phyloP scores from a whole-genome alignment of 2,888 invertebrate genomes.

The Leistus spinibarbis region DNA sequence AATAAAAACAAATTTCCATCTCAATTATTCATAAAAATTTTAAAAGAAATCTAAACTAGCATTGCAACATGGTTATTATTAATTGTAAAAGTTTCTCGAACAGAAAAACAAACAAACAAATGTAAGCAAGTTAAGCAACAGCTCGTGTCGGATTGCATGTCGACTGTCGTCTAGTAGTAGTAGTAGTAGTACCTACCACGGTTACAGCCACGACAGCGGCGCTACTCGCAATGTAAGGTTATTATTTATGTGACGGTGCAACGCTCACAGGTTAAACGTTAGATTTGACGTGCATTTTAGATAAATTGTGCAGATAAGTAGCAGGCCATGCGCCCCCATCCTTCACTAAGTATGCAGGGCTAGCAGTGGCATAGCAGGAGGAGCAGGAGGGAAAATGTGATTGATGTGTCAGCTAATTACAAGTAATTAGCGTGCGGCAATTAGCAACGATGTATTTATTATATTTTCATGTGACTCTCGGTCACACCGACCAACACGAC shows the following conservation, averaged over 20 bases:
- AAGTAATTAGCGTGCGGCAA: constrained; percentile 29
- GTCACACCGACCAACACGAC: background rate
- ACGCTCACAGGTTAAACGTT: constrained; percentile 26
- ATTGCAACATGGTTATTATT: background rate
- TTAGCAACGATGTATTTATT: constrained; percentile 38
- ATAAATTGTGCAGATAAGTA: constrained; percentile 31
- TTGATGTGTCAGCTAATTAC: constrained; percentile 39
- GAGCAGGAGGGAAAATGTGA: constrained; percentile 8
- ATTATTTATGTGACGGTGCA: constrained; percentile 10
- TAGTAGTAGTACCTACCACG: background rate
- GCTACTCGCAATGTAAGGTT: background rate
- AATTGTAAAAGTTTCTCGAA: background rate
- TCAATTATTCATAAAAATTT: background rate
- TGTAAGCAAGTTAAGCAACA: background rate
- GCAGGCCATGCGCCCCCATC: background rate
- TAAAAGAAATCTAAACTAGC: no score
- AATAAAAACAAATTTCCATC: background rate
- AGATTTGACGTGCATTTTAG: constrained; percentile 32
- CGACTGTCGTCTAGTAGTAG: background rate
- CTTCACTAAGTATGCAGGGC: background rate
- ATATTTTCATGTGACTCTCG: constrained; percentile 23
- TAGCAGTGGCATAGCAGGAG: background rate
- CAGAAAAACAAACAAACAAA: background rate
- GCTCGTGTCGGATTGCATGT: background rate
- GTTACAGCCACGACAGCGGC: background rate